phyloP scores from a whole-genome alignment of 2,113 vertebrate genomes.

The Charadrius vociferus region DNA sequence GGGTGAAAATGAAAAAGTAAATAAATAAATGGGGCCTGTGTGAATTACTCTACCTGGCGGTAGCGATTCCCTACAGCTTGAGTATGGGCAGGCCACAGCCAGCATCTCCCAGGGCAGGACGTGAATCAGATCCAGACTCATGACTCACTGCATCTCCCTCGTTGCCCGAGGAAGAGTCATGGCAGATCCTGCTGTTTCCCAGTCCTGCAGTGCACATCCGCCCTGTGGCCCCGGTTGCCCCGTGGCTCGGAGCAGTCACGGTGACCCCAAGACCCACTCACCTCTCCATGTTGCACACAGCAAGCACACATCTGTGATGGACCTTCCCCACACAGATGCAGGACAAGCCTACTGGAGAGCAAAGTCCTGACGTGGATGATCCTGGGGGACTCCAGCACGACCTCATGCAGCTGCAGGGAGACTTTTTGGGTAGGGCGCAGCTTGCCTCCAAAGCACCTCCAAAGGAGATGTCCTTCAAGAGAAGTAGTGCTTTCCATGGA shows the following conservation, averaged over 20 bases:
- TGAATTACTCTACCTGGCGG: background rate
- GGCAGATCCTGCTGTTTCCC: background rate
- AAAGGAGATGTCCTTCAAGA: background rate
- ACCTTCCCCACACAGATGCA: background rate
- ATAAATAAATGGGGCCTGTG: too few species aligned
- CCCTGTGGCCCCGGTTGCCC: background rate
- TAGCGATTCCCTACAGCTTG: background rate
- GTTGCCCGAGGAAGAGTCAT: background rate
- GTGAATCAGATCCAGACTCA: background rate
- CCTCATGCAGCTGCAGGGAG: background rate
- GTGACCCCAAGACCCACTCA: background rate
- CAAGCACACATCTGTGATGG: background rate
- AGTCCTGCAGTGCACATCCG: background rate
- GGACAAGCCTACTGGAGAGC: background rate
- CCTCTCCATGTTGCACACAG: rapidly evolving
- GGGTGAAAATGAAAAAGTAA: background rate
- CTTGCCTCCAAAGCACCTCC: background rate
- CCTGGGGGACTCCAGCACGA: background rate
- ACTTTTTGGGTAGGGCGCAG: background rate
- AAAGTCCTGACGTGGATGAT: rapidly evolving
- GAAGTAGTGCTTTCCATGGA: background rate
- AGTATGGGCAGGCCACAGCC: background rate
- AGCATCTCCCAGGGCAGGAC: background rate
- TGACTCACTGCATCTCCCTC: background rate
- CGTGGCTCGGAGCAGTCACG: rapidly evolving